phyloP scores from a whole-genome alignment of 2,888 invertebrate species.

The Agonopterix alstromeriana region DNA sequence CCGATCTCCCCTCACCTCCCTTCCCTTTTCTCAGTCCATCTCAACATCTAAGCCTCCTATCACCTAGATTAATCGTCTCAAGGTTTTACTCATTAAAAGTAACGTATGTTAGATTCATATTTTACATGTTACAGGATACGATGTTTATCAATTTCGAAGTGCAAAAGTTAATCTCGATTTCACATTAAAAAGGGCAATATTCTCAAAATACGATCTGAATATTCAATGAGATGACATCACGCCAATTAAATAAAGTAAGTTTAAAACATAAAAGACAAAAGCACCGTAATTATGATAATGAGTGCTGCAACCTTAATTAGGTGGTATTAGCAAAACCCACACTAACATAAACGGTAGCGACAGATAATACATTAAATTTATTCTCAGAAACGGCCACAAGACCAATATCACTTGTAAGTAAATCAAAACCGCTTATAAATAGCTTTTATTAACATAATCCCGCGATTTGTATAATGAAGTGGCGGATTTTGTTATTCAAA shows the following conservation, averaged over 20 bases:
- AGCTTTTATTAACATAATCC: slow-evolving; percentile 67
- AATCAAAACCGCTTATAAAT: slow-evolving; percentile 69
- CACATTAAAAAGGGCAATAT: slow-evolving; percentile 4
- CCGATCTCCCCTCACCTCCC: slow-evolving; percentile 45
- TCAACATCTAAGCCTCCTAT: slow-evolving; percentile 60
- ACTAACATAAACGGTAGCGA: slow-evolving; percentile 63
- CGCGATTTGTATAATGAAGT: slow-evolving; percentile 68
- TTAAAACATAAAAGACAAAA: slow-evolving; percentile 36
- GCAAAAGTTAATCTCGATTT: slow-evolving; percentile 2
- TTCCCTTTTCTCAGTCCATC: slow-evolving; percentile 33
- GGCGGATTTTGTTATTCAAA: slow-evolving; percentile 55
- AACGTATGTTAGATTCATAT: slow-evolving; percentile 17
- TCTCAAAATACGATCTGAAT: slow-evolving; percentile 11
- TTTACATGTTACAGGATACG: slow-evolving; percentile 2
- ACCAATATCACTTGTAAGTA: slow-evolving; percentile 50
- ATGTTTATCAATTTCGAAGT: slow-evolving; percentile 2
- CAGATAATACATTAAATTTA: slow-evolving; percentile 60
- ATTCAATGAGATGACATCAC: slow-evolving; percentile 15
- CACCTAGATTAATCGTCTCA: slow-evolving; percentile 61
- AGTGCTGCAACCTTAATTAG: slow-evolving; percentile 37
- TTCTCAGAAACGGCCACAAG: slow-evolving; percentile 54
- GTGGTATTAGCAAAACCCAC: slow-evolving; percentile 56
- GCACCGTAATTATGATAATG: slow-evolving; percentile 42
- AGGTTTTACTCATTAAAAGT: slow-evolving; percentile 42
- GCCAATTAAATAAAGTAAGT: slow-evolving; percentile 30